These are phyloP conservation scores for Drosophila tanythrix DNA, from an alignment of 2,888 invertebrate species.

Conservation along the genomic window DNA sequence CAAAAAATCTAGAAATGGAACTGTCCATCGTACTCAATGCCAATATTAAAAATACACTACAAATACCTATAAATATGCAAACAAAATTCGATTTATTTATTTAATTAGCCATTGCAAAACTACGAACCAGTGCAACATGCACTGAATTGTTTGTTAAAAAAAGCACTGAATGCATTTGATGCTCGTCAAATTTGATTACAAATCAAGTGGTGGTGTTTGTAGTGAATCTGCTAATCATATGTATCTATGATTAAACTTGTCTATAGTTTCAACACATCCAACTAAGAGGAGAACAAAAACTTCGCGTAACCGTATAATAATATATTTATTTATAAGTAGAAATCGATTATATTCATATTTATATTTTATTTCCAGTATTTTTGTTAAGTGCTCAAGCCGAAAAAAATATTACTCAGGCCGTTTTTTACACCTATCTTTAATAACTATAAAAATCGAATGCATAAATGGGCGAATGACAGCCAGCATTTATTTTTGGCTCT, in stretches of 20 bases:
- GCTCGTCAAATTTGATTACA: constrained; percentile 11
- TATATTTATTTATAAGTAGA: not conserved
- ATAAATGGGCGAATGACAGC: constrained; percentile 32
- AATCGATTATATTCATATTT: not conserved
- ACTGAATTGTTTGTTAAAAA: constrained; percentile 10
- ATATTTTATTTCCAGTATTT: constrained; percentile 2
- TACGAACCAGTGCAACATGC: constrained; percentile 14
- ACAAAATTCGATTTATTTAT: constrained; percentile 50
- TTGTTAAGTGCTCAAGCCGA: constrained; percentile 3
- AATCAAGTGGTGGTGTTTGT: constrained; percentile 8
- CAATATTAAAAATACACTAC: constrained; percentile 30
- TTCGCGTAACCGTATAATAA: not conserved
- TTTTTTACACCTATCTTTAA: constrained; percentile 17
- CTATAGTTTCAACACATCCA: not conserved
- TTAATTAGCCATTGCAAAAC: constrained; percentile 32
- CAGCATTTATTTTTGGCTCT: constrained; percentile 45
- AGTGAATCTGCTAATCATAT: not conserved
- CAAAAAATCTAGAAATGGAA: constrained; percentile 40
- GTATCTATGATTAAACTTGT: not conserved
- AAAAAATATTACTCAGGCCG: not conserved
- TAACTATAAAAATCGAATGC: constrained; percentile 16
- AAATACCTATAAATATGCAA: constrained; percentile 50
- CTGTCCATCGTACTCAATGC: constrained; percentile 18
- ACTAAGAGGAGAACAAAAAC: not conserved
- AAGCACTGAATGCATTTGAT: not conserved